Evolutionary conservation across 2,797 vertebrate genomes (phyloP).

Genomic region (Cheirogaleus major): DNA sequence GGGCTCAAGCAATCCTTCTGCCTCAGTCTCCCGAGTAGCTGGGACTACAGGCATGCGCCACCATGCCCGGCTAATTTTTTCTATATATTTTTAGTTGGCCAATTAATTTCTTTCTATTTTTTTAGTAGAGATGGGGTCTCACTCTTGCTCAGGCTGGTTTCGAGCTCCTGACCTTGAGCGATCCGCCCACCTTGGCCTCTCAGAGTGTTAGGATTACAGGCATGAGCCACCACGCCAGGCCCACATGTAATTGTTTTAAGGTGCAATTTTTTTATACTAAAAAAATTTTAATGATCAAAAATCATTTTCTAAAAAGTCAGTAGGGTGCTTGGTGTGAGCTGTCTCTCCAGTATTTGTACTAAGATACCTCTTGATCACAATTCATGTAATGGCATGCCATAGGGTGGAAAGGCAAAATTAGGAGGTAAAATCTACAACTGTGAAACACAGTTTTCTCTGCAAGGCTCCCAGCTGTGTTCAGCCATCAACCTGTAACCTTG

Average conservation of each 20-base stretch:
- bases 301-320: background rate
- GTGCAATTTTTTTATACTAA: background rate
- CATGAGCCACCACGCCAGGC: too few relatives aligned
- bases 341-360: background rate
- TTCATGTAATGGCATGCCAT: background rate
- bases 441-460: background rate
- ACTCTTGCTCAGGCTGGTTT: too few relatives aligned
- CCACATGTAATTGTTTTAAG: background rate
- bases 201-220: too few relatives aligned
- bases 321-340: background rate
- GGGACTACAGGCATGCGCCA: too few relatives aligned
- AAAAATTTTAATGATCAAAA: background rate
- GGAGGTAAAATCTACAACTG: background rate
- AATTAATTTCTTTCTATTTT: too few relatives aligned
- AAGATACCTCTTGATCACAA: background rate
- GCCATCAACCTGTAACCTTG: background rate
- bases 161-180: too few relatives aligned
- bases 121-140: too few relatives aligned
- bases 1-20: too few relatives aligned
- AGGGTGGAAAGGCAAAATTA: background rate
- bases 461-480: background rate
- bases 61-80: too few relatives aligned
- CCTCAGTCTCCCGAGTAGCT: too few relatives aligned
- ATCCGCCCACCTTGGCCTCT: too few relatives aligned
- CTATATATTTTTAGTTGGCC: too few relatives aligned